A percentile compares a stretch with the other conserved stretches of the same genome.
Conservation (phyloP, 1,140 invertebrate species). For the Uloborus diversus region DNA sequence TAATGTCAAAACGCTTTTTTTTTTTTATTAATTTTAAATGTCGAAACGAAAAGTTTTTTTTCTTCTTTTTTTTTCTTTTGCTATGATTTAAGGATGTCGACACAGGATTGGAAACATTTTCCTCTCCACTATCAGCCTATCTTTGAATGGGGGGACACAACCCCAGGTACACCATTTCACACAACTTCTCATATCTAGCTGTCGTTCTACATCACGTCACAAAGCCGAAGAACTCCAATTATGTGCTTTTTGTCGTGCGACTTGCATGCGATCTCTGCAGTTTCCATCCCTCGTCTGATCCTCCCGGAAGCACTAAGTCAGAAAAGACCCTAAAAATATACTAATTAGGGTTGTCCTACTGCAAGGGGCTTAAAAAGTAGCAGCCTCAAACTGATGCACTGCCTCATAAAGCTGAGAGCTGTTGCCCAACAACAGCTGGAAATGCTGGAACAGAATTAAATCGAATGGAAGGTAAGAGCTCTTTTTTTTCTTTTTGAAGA, state of each 20-base stretch:
- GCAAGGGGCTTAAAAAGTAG: neutral
- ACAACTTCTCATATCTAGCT: too few species aligned
- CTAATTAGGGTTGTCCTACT: conserved; percentile 9
- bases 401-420: conserved; percentile 20
- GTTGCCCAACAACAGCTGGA: conserved; percentile 40
- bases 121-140: too few species aligned
- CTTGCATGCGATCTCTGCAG: neutral
- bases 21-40: too few species aligned
- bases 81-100: too few species aligned
- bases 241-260: neutral
- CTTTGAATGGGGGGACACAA: too few species aligned
- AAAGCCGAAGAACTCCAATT: neutral
- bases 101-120: too few species aligned
- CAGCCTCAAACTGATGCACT: too few species aligned
- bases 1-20: too few species aligned
- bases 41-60: too few species aligned
- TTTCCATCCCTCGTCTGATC: neutral
- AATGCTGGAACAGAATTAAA: conserved; percentile 2
- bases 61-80: too few species aligned
- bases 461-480: neutral
- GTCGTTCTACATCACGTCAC: too few species aligned
- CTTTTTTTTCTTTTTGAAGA: neutral
- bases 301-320: neutral
- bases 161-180: too few species aligned
- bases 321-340: conserved; percentile 30